A percentile compares a stretch with the other conserved stretches of the same genome.
Conservation (phyloP, 1,140 invertebrate genomes). For the Nylanderia fulva region DNA sequence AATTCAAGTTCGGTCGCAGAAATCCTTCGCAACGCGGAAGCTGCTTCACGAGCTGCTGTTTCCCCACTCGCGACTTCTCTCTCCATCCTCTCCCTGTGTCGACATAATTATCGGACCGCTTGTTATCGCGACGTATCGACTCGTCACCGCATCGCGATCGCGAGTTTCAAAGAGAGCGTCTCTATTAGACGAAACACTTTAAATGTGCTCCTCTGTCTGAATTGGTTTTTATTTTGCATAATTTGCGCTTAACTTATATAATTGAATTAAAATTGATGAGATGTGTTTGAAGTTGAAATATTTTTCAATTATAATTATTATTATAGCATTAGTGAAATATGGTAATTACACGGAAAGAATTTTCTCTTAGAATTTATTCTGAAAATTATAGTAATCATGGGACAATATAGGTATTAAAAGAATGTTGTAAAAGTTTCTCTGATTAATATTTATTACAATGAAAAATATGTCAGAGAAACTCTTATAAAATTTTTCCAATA, state of each 20-base stretch:
- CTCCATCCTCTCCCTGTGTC: slow-evolving; percentile 20
- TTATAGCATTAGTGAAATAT: not conserved
- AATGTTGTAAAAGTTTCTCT: too few species aligned
- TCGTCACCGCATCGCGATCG: not conserved
- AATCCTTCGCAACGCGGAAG: slow-evolving; percentile 80
- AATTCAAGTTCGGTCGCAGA: slow-evolving; percentile 79
- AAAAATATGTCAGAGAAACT: too few species aligned
- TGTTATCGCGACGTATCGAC: slow-evolving; percentile 38
- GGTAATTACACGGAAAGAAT: too few species aligned
- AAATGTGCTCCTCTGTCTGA: not conserved
- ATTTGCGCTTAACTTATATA: not conserved
- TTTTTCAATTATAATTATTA: not conserved
- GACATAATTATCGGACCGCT: slow-evolving; percentile 30
- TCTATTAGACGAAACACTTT: not conserved
- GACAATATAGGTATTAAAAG: too few species aligned
- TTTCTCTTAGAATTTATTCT: too few species aligned
- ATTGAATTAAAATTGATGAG: not conserved
- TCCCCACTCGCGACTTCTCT: not conserved
- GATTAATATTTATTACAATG: too few species aligned
- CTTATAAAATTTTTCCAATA: too few species aligned
- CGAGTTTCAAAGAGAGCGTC: not conserved
- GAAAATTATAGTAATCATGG: too few species aligned
- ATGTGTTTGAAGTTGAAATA: not conserved
- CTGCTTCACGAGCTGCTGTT: slow-evolving; percentile 40
- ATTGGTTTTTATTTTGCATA: not conserved